Base-by-base conservation (phyloP, 2,888 invertebrate species). In the Ceraclea dissimilis region DNA sequence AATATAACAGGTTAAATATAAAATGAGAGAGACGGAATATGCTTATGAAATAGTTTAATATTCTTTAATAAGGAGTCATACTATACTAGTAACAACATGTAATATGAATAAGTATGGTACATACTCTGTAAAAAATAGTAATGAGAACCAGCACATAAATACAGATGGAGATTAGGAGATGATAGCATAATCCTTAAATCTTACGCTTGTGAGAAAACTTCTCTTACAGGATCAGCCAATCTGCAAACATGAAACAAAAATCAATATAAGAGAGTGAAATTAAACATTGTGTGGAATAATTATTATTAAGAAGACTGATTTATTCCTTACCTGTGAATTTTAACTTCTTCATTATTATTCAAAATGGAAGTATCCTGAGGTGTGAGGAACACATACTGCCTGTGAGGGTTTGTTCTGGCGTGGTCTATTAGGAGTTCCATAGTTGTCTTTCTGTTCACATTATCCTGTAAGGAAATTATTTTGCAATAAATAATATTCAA, bases 311-410 rank as follows among this genome's bases (percentile, higher is more conserved):
- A 26, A 10, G 10, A 26, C n/a, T 11, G 11, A 6, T 31, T 11
- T 8, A 31, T 31, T 31, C 6, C 31, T 13, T 18, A 85, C 84
- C 75, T 70, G 66, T 85, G 82, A 65, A 86, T 82, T 60, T 75
- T 79, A 60, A 85, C 70, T 46, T 71, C 73, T 13, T 76, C 72
- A 44, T 73, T 71, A 2, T 79, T 71, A 50, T 66, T 66, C 60
- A 81, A 71, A 54, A 79, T 69, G 55, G 85, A 82, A 13, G 86
- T 80, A 69, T 90, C 88, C 68, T 90, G 85, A 26, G 96, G 96
- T 47, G 95, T 93, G 21, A 96, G 80, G 71, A 96, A 93, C 63
- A 92, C 86, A 73, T 87, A 96, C 74, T 96, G 95, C 2, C 84
- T 76, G 56, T 79, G 71, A 6, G 76, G 75, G 69, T 84, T 85